These are phyloP conservation scores for Melanargia galathea DNA, from an alignment of 2,888 invertebrate genomes.

Conservation along the genomic window DNA sequence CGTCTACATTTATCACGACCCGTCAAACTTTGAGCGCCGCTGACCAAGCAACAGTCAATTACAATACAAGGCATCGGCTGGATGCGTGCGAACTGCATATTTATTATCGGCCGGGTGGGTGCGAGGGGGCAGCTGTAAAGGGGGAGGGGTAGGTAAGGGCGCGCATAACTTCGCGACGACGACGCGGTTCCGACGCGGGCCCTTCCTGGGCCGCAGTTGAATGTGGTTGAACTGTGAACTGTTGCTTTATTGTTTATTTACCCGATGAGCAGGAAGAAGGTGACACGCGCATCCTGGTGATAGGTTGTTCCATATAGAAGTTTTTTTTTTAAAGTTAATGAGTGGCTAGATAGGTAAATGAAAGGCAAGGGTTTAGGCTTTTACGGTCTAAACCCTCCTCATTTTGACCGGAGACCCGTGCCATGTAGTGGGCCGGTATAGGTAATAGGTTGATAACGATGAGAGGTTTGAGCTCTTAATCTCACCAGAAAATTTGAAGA, in stretches of 20 bases:
- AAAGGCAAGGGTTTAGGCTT: no score
- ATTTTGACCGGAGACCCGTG: no score
- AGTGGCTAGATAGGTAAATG: no score
- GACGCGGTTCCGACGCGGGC: conserved; percentile 41
- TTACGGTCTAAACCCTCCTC: no score
- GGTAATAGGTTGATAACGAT: no score
- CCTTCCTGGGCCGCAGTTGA: conserved; percentile 31
- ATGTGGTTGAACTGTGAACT: no score
- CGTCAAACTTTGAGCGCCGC: conserved; percentile 39
- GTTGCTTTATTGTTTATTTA: conserved; percentile 29
- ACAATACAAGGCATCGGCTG: conserved; percentile 36
- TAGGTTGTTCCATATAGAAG: not conserved
- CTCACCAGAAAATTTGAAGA: no score
- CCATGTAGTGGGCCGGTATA: no score
- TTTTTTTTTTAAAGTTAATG: not conserved
- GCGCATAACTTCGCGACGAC: conserved; percentile 39
- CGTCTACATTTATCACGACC: no score
- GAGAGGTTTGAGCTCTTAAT: no score
- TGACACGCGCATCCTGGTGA: conserved; percentile 7
- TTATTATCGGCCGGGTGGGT: conserved; percentile 38
- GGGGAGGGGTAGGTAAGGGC: conserved; percentile 43
- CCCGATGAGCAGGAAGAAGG: conserved; percentile 27
- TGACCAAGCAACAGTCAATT: conserved; percentile 33
- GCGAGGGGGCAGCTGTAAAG: conserved; percentile 21
- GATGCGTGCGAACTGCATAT: conserved; percentile 44